Percentiles rank a stretch among this genome's conserved stretches.
These are phyloP conservation scores for Varanus komodoensis DNA, from an alignment of 2,113 vertebrate genomes.

Conservation along the genomic window DNA sequence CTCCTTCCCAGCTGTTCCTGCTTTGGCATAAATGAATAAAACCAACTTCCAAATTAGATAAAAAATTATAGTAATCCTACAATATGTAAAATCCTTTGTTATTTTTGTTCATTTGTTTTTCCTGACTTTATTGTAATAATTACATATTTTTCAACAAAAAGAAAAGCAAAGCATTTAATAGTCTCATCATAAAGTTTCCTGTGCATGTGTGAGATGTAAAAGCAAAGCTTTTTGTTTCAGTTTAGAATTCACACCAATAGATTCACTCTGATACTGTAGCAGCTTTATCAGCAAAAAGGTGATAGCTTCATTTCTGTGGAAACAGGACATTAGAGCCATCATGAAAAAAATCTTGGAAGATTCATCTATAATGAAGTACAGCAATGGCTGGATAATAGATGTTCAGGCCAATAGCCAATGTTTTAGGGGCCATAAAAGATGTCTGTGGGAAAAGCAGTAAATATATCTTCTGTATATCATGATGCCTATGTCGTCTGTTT, in stretches of 20 bases:
- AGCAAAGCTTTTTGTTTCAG: constrained; percentile 12
- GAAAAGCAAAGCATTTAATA: not conserved
- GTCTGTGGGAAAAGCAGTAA: not conserved
- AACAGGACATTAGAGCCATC: constrained; percentile 47
- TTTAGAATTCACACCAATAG: constrained; percentile 41
- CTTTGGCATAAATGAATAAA: not conserved
- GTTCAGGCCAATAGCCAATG: not conserved
- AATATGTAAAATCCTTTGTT: not conserved
- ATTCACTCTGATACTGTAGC: constrained; percentile 42
- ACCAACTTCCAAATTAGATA: not conserved
- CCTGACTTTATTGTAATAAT: not conserved
- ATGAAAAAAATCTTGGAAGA: constrained; percentile 14
- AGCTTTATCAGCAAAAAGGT: constrained; percentile 43
- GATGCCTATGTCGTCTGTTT: not conserved
- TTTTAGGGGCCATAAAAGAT: not conserved
- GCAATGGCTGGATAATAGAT: not conserved
- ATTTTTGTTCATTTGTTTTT: not conserved
- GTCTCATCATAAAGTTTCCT: not conserved
- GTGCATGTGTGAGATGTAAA: constrained; percentile 7
- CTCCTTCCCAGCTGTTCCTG: not conserved
- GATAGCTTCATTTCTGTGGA: constrained; percentile 41
- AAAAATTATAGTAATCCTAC: no score
- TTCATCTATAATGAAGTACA: constrained; percentile 1
- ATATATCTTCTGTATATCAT: not conserved
- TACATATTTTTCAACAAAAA: not conserved